Percentiles rank a stretch among this genome's conserved stretches.
phyloP scores from a whole-genome alignment of 2,888 invertebrate species.

The Noctua pronuba region DNA sequence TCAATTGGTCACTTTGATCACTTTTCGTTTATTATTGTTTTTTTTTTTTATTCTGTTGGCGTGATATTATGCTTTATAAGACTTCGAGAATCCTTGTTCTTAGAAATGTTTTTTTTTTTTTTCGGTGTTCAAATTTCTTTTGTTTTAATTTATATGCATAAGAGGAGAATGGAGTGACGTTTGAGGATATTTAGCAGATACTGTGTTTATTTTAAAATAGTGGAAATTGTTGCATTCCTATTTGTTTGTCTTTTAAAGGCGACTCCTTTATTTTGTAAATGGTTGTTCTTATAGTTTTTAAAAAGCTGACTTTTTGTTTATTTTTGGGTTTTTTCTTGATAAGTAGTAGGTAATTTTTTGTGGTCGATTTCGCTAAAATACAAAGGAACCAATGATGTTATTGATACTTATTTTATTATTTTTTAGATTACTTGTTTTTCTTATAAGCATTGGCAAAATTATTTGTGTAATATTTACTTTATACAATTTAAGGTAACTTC shows the following conservation, averaged over 20 bases:
- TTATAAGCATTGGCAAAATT: background rate
- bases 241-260: background rate
- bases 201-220: too few species aligned
- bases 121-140: background rate
- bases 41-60: too few species aligned
- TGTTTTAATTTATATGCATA: background rate
- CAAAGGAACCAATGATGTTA: background rate
- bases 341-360: conserved; percentile 8
- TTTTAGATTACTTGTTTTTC: background rate
- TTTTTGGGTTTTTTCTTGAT: background rate
- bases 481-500: background rate
- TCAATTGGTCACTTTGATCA: background rate
- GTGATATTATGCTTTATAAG: background rate
- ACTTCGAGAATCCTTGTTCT: background rate
- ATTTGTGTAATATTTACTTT: background rate
- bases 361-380: background rate
- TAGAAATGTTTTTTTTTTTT: background rate
- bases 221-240: background rate
- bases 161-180: background rate
- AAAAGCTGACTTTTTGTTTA: background rate
- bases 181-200: background rate
- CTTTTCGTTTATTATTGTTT: background rate
- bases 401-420: background rate
- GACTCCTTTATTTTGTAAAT: background rate
- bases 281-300: background rate